Evolutionary conservation across 2,797 vertebrate species (phyloP).

Genomic region (Pelochelys cantorii): DNA sequence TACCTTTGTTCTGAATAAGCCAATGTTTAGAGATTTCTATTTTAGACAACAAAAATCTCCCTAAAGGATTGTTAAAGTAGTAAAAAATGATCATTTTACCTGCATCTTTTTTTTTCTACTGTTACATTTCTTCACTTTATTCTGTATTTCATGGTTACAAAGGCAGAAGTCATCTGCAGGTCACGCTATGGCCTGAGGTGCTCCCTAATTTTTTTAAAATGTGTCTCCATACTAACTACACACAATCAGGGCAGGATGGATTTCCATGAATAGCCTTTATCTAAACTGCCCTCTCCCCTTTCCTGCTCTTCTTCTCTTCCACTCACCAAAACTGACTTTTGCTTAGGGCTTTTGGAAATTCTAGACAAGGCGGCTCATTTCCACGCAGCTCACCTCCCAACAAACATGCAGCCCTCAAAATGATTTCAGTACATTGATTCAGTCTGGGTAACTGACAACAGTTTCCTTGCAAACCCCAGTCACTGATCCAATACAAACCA

Average conservation of each 20-base stretch:
- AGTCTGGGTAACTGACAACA: neutral
- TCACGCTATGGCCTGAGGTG: constrained; percentile 79
- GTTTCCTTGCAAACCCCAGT: constrained; percentile 64
- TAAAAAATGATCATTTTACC: constrained; percentile 55
- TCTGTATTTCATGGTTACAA: constrained; percentile 79
- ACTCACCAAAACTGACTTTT: neutral
- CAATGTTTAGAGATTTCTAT: constrained; percentile 1
- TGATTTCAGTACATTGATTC: constrained; percentile 49
- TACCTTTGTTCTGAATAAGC: constrained; percentile 19
- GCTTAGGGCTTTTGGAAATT: constrained; percentile 46
- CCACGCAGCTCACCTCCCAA: constrained; percentile 45
- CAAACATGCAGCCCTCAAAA: neutral
- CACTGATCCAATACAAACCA: constrained; percentile 27
- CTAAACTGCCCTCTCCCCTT: constrained; percentile 15
- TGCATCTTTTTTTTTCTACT: constrained; percentile 47
- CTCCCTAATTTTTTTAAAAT: constrained; percentile 67
- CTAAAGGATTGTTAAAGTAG: neutral
- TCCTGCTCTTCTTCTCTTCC: constrained; percentile 11
- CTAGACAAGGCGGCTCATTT: constrained; percentile 56
- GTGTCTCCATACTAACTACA: constrained; percentile 56
- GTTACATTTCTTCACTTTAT: constrained; percentile 48
- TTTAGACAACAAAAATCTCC: constrained; percentile 31
- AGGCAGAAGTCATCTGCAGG: constrained; percentile 78
- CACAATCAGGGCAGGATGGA: constrained; percentile 49
- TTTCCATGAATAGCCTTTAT: constrained; percentile 6